phyloP scores from a whole-genome alignment of 1,140 invertebrate genomes.

The Cotesia vestalis region DNA sequence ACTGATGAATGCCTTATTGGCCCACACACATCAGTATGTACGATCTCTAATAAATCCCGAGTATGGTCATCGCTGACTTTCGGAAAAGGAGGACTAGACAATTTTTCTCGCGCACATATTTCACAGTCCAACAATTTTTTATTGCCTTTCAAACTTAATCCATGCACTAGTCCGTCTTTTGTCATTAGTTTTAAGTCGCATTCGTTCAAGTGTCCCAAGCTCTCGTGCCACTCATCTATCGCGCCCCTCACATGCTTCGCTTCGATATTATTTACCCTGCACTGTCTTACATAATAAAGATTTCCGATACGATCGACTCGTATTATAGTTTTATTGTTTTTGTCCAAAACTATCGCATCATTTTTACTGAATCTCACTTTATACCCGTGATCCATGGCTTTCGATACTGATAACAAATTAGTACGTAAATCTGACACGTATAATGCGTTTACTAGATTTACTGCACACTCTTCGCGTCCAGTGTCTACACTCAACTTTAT shows the following conservation, averaged over 20 bases:
- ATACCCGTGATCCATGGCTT: constrained; percentile 31
- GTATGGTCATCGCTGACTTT: constrained; percentile 21
- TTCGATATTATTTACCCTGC: constrained; percentile 1
- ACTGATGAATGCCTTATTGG: constrained; percentile 17
- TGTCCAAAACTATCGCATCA: constrained; percentile 29
- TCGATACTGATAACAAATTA: constrained; percentile 38
- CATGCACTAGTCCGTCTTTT: constrained; percentile 22
- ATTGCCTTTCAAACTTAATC: constrained; percentile 31
- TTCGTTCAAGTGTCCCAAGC: constrained; percentile 33
- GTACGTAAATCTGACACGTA: constrained; percentile 39
- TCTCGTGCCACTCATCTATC: constrained; percentile 35
- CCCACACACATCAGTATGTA: constrained; percentile 25
- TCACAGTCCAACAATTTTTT: constrained; percentile 33
- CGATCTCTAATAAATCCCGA: constrained; percentile 11
- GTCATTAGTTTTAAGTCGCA: constrained; percentile 30
- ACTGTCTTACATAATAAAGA: constrained; percentile 31
- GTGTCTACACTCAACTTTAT: constrained; percentile 24
- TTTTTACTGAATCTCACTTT: constrained; percentile 32
- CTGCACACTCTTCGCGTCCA: constrained; percentile 12
- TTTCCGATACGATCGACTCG: constrained; percentile 29
- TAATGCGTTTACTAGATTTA: constrained; percentile 35
- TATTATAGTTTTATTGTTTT: constrained; percentile 11
- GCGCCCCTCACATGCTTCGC: background rate
- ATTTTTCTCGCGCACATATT: constrained; percentile 33
- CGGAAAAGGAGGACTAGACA: constrained; percentile 27